Percentiles rank a stretch among this genome's conserved stretches.
These are phyloP conservation scores for Dendrophyllia cribrosa DNA, from an alignment of 64 coral and sea anemone species.

Conservation along the genomic window DNA sequence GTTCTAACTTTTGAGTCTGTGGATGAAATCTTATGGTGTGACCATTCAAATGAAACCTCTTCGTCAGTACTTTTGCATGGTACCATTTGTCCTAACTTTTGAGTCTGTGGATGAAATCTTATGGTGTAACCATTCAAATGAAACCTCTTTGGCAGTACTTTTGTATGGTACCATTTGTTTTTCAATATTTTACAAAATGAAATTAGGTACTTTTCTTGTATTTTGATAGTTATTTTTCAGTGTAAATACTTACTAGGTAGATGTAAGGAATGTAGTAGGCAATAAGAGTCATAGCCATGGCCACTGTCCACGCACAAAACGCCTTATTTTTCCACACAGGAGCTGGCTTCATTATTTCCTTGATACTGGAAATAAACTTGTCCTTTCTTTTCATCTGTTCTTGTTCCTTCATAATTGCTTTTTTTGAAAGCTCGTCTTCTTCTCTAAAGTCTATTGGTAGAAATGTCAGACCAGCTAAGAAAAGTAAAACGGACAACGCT, in stretches of 20 bases:
- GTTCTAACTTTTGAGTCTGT: no score
- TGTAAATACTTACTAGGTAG: constrained; percentile 67
- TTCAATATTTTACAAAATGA: no score
- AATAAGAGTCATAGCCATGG: constrained; percentile 67
- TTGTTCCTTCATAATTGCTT: constrained; percentile 21
- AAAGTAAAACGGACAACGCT: constrained; percentile 12
- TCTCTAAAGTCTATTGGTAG: constrained; percentile 27
- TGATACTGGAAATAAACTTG: constrained; percentile 23
- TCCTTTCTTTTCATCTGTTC: neutral
- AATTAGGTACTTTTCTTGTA: no score
- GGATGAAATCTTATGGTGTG: no score
- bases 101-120: no score
- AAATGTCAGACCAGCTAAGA: constrained; percentile 58
- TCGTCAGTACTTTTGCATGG: no score
- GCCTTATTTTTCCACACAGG: constrained; percentile 87
- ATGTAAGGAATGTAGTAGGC: constrained; percentile 87
- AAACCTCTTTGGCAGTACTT: no score
- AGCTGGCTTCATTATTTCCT: constrained; percentile 31
- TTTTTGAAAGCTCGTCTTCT: neutral
- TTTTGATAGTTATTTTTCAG: neutral
- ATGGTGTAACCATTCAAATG: no score
- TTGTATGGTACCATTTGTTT: no score
- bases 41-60: no score
- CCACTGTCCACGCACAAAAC: constrained; percentile 76
- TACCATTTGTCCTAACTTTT: no score